A percentile compares a stretch with the other conserved stretches of the same genome.
Conservation (phyloP, 1,140 invertebrate genomes). For the Cherax quadricarinatus region DNA sequence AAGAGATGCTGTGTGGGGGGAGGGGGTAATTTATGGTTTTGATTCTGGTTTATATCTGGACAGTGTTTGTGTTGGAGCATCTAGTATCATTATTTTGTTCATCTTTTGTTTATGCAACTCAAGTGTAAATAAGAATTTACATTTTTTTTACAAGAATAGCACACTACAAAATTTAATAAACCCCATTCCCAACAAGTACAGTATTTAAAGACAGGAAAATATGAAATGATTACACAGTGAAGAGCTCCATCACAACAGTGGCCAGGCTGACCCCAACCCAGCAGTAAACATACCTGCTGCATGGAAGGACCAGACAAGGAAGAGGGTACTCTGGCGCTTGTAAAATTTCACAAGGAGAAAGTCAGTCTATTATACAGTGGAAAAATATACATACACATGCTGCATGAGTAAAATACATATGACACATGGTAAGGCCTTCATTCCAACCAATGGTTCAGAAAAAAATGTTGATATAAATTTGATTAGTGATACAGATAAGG, state of each 20-base stretch:
- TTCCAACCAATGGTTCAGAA: constrained; percentile 32
- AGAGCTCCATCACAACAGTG: constrained; percentile 10
- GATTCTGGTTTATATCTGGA: constrained; percentile 35
- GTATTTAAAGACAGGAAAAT: background rate
- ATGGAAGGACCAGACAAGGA: background rate
- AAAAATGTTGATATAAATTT: constrained; percentile 9
- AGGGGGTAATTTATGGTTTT: constrained; percentile 14
- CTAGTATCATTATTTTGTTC: background rate
- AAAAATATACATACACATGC: constrained; percentile 51
- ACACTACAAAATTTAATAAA: background rate
- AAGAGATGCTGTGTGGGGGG: constrained; percentile 2
- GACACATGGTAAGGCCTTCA: constrained; percentile 53
- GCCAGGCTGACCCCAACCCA: background rate
- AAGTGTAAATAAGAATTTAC: background rate
- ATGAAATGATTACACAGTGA: background rate
- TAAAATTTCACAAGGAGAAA: background rate
- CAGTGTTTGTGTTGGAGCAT: constrained; percentile 6
- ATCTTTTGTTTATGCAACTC: background rate
- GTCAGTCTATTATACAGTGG: constrained; percentile 44
- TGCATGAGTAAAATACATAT: constrained; percentile 42
- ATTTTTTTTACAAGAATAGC: background rate
- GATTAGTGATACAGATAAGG: constrained; percentile 16
- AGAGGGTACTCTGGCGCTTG: constrained; percentile 4
- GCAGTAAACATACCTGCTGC: background rate
- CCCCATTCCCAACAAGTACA: background rate